phyloP scores from a whole-genome alignment of 2,113 vertebrate genomes.

The Lophotis ruficrista region DNA sequence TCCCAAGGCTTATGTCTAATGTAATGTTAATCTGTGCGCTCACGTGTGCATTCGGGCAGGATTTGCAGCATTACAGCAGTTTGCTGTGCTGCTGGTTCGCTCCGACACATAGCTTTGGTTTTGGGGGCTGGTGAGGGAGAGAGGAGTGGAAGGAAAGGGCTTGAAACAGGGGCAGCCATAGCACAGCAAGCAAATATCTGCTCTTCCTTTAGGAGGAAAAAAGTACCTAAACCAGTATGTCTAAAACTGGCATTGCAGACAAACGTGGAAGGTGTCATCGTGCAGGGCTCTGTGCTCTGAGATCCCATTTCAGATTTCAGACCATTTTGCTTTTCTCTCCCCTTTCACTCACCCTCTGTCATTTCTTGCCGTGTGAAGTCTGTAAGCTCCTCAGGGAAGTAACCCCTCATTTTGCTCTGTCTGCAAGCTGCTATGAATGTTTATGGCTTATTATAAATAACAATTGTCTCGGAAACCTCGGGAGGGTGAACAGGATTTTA shows the following conservation, averaged over 20 bases:
- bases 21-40: slow-evolving; percentile 11
- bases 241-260: background rate
- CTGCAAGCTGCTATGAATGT: background rate
- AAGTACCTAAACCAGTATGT: background rate
- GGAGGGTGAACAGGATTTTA: background rate
- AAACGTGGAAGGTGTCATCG: background rate
- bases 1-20: slow-evolving; percentile 22
- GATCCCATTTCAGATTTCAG: background rate
- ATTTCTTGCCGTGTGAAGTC: background rate
- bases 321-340: background rate
- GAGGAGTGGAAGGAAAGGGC: background rate
- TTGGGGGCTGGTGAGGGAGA: background rate
- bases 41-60: background rate
- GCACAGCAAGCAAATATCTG: background rate
- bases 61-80: slow-evolving; percentile 36
- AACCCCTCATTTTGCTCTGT: background rate
- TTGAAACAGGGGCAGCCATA: background rate
- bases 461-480: background rate
- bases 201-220: background rate
- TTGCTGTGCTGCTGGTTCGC: background rate
- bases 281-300: background rate
- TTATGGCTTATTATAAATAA: background rate
- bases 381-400: background rate
- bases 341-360: background rate
- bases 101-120: background rate